Conservation (phyloP, 1,140 invertebrate species). For the Rhopalosiphum maidis region DNA sequence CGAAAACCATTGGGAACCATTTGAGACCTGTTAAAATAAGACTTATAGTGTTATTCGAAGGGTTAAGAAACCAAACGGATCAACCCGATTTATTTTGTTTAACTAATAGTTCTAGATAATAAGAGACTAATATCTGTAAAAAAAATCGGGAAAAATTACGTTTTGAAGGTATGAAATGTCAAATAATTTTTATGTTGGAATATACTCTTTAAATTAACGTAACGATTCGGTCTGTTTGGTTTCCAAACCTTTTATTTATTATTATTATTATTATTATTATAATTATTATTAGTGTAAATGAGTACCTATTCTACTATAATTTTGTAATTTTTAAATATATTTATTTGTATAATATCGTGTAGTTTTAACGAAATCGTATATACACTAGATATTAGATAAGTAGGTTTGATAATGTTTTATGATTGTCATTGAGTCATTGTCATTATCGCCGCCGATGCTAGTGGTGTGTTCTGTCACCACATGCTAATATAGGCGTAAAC, state of each 20-base stretch:
- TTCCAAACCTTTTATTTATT: slow-evolving; percentile 44
- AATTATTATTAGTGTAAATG: slow-evolving; percentile 39
- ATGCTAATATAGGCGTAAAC: not conserved
- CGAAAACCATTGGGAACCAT: slow-evolving; percentile 51
- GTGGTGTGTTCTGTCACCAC: not conserved
- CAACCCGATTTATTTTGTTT: slow-evolving; percentile 43
- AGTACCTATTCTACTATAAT: slow-evolving; percentile 49
- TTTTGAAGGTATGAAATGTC: not conserved
- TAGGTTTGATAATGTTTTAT: slow-evolving; percentile 26
- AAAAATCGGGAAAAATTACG: slow-evolving; percentile 34
- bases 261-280: slow-evolving; percentile 38
- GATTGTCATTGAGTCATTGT: slow-evolving; percentile 5
- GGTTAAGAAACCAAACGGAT: slow-evolving; percentile 12
- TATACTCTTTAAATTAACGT: not conserved
- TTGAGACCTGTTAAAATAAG: slow-evolving; percentile 57
- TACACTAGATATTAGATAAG: slow-evolving; percentile 32
- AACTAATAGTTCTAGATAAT: slow-evolving; percentile 46
- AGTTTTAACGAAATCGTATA: slow-evolving; percentile 45
- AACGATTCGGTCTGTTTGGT: slow-evolving; percentile 18
- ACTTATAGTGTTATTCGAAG: slow-evolving; percentile 55
- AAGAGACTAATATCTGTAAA: slow-evolving; percentile 39
- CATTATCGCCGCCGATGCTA: not conserved
- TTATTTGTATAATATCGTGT: slow-evolving; percentile 45
- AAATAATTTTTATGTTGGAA: not conserved
- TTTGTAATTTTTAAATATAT: slow-evolving; percentile 51